These are phyloP conservation scores for Macaria notata DNA, from an alignment of 2,888 invertebrate genomes.

Conservation along the genomic window DNA sequence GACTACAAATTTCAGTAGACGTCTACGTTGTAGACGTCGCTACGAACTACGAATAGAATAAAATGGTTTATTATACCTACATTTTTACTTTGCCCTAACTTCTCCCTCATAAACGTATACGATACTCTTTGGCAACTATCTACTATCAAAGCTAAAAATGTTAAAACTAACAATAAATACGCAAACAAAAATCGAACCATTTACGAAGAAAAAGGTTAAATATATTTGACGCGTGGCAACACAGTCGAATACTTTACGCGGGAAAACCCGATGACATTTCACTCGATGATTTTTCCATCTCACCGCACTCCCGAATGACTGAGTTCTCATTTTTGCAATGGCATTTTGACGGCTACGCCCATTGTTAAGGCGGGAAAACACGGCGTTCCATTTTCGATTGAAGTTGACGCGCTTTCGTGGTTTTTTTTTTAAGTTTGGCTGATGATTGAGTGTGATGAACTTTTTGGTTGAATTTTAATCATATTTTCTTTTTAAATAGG, in stretches of 20 bases:
- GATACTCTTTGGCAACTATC: too few relatives aligned
- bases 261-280: constrained; percentile 64
- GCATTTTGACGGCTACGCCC: constrained; percentile 70
- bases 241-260: constrained; percentile 41
- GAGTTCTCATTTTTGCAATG: constrained; percentile 80
- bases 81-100: too few relatives aligned
- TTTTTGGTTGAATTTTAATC: too few relatives aligned
- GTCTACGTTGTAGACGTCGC: too few relatives aligned
- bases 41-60: too few relatives aligned
- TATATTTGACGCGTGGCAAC: constrained; percentile 23
- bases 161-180: too few relatives aligned
- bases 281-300: constrained; percentile 75
- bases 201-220: not conserved
- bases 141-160: too few relatives aligned
- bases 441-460: not conserved
- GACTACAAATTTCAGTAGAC: too few relatives aligned
- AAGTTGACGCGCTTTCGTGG: constrained; percentile 54
- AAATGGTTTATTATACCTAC: too few relatives aligned
- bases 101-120: too few relatives aligned
- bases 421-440: constrained; percentile 34
- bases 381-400: constrained; percentile 71
- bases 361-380: constrained; percentile 64
- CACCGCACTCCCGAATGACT: constrained; percentile 75
- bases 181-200: too few relatives aligned
- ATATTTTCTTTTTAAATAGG: too few relatives aligned